Base-by-base conservation (phyloP, 2,113 vertebrate species). In the Myrmophylax atrothorax region DNA sequence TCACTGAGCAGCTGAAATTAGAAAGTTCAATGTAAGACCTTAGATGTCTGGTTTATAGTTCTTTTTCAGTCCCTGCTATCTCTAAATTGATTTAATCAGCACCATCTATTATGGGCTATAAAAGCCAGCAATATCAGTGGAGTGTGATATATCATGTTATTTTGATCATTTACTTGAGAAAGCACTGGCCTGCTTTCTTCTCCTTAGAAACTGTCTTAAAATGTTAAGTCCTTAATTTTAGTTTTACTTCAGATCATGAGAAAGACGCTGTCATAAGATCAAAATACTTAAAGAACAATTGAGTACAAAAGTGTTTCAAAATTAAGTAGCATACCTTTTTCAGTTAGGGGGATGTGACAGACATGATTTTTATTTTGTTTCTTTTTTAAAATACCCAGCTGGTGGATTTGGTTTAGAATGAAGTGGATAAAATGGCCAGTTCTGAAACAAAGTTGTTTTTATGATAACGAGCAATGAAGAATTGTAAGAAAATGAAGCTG, bases 341-440 rank as follows among this genome's bases (percentile, higher is more conserved):
- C 89, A 92, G 70, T 29, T 20, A 64, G 9, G 6, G 13, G 2
- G 53, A 72, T 8, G 7, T 85, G 29, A 17, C 44, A 74, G 37
- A 47, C 56, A 40, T 4, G 0, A 12, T 16, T 0, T 20, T 19
- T 47, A 37, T 42, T 24, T 62, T 33, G 3, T 47, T 52, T 31
- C 11, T 60, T 37, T 68, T 70, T 31, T 3, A 6, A 47, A 83
- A 35, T 60, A 58, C 6, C 8, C 5, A 37, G 23, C 18, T 63
- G 25, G 12, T 72, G 33, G 38, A 16, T 93, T 84, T 66, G 20
- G 42, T 81, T 75, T 58, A 53, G 17, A 70, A 81, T 69, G 12
- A 53, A 82, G 17, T 58, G 22, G 13, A 38, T 70, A 16, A 50
- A 79, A 63, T 64, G 22, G 2, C 35, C 33, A 44, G 22, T 72